Evolutionary conservation across 2,888 invertebrate genomes (phyloP).

Genomic region (Nomada lathburiana): DNA sequence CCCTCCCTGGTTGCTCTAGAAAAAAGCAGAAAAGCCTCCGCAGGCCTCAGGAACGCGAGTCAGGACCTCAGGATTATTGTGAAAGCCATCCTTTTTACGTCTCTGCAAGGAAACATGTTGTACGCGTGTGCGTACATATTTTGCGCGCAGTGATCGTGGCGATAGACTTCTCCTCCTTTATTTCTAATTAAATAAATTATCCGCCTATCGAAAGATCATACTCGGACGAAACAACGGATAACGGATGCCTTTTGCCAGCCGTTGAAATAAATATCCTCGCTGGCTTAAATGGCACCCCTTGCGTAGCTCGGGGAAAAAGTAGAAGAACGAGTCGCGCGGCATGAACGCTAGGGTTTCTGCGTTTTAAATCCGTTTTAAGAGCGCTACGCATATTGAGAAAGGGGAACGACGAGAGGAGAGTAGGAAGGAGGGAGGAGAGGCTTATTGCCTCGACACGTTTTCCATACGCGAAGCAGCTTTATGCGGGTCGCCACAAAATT

Average conservation of each 20-base stretch:
- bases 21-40: conserved; percentile 69
- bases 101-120: too few relatives aligned
- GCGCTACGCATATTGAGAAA: conserved; percentile 11
- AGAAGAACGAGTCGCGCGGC: conserved; percentile 9
- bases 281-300: conserved; percentile 5
- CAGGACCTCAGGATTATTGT: conserved; percentile 67
- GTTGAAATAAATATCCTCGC: conserved; percentile 12
- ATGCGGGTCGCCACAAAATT: conserved; percentile 72
- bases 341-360: conserved; percentile 59
- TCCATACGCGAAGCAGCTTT: conserved; percentile 75
- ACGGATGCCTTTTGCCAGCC: too few relatives aligned
- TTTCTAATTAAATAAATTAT: too few relatives aligned
- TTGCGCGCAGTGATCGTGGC: too few relatives aligned
- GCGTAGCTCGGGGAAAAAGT: neutral
- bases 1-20: conserved; percentile 62
- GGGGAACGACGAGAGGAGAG: neutral
- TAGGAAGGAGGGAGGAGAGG: conserved; percentile 6
- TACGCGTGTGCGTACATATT: too few relatives aligned
- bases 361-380: conserved; percentile 64
- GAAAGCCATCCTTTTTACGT: neutral
- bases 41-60: conserved; percentile 40
- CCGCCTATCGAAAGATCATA: too few relatives aligned
- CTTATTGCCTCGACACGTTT: conserved; percentile 67
- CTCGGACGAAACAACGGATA: too few relatives aligned
- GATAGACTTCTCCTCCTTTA: too few relatives aligned